Evolutionary conservation across 2,113 vertebrate species (phyloP).

Genomic region (Campylomormyrus tamandua): DNA sequence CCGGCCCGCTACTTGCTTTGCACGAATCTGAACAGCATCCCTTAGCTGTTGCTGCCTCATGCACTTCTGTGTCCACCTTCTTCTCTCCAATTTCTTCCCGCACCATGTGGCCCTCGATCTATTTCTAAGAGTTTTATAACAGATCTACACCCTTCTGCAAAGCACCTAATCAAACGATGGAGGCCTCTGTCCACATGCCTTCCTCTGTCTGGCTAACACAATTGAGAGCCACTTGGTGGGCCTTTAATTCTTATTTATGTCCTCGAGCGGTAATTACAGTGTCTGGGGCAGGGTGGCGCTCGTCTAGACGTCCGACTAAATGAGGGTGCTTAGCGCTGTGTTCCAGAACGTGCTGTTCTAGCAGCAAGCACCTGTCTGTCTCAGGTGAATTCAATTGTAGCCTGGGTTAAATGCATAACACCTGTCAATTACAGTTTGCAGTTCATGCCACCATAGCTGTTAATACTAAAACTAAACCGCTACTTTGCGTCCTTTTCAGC

Average conservation of each 20-base stretch:
- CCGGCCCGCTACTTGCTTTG: background rate
- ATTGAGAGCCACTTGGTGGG: background rate
- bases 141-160: background rate
- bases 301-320: background rate
- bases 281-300: background rate
- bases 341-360: background rate
- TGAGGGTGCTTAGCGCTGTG: background rate
- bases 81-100: background rate
- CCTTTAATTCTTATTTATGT: conserved; percentile 7
- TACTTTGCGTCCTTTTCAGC: background rate
- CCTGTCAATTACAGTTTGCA: background rate
- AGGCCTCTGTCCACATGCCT: background rate
- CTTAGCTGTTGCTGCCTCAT: background rate
- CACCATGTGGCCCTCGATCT: background rate
- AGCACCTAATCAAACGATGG: background rate
- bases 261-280: background rate
- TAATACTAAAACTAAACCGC: background rate
- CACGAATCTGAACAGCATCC: background rate
- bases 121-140: background rate
- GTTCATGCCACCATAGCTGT: background rate
- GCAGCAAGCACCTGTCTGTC: background rate
- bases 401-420: background rate
- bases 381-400: background rate
- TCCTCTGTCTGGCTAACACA: background rate
- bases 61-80: background rate